A percentile compares a stretch with the other conserved stretches of the same genome.
These are phyloP conservation scores for Genyomyrus donnyi DNA, from an alignment of 2,113 vertebrate species.

Conservation along the genomic window DNA sequence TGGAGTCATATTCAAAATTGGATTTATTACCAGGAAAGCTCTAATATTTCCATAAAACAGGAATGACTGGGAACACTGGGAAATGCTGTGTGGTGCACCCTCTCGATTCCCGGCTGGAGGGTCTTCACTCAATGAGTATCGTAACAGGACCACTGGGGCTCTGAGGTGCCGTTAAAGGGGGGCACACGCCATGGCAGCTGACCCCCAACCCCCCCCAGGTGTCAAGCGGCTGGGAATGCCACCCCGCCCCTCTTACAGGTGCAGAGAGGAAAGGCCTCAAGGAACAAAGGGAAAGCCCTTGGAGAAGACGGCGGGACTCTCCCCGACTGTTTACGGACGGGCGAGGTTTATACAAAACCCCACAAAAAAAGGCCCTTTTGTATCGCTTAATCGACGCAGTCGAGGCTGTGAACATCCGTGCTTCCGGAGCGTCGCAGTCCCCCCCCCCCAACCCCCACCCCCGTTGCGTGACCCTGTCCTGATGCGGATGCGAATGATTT, in stretches of 20 bases:
- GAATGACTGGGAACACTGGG: background rate
- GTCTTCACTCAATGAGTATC: background rate
- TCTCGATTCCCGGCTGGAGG: background rate
- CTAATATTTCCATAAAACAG: background rate
- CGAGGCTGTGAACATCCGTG: background rate
- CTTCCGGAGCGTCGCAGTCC: background rate
- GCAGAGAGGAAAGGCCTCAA: background rate
- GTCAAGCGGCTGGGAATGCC: background rate
- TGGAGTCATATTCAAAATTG: background rate
- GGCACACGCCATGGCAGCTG: no score
- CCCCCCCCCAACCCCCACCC: conserved; percentile 33
- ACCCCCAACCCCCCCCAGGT: background rate
- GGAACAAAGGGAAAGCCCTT: background rate
- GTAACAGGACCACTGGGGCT: background rate
- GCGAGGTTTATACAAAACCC: background rate
- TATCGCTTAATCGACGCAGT: background rate
- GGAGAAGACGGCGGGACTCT: background rate
- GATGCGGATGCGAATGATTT: conserved; percentile 15
- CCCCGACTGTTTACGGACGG: conserved; percentile 6
- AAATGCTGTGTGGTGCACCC: background rate
- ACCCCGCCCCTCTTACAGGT: background rate
- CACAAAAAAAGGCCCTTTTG: conserved; percentile 14
- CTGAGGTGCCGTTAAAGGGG: background rate
- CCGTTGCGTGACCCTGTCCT: background rate
- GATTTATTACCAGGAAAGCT: background rate